phyloP scores from a whole-genome alignment of 2,113 vertebrate species.

The Phalacrocorax pelagicus region DNA sequence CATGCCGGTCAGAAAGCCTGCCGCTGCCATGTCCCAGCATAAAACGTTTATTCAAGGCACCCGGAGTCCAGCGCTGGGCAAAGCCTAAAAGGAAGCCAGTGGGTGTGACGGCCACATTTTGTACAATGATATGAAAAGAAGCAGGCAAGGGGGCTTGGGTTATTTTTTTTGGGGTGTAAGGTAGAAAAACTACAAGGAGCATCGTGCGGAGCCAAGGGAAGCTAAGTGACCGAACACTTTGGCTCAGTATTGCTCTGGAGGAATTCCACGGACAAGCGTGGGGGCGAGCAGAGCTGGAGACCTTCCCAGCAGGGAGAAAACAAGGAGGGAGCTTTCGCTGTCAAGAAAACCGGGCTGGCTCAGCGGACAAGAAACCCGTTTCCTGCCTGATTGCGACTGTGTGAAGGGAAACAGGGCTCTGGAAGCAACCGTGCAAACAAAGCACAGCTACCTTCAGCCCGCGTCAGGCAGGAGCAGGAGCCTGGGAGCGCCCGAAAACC shows the following conservation, averaged over 20 bases:
- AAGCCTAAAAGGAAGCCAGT: neutral
- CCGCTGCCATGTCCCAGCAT: constrained; percentile 12
- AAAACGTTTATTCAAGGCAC: neutral
- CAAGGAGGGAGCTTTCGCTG: neutral
- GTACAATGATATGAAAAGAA: neutral
- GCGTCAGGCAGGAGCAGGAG: neutral
- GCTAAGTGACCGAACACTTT: neutral
- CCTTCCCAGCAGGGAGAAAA: neutral
- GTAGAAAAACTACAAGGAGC: neutral
- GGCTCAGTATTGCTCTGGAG: neutral
- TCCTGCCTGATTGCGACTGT: neutral
- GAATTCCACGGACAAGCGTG: fast-evolving
- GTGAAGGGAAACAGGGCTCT: neutral
- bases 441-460: neutral
- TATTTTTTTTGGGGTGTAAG: neutral
- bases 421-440: neutral
- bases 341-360: neutral
- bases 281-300: neutral
- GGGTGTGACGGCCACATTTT: constrained; percentile 20
- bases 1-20: constrained; percentile 48
- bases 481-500: neutral
- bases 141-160: neutral
- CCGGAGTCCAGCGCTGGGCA: neutral
- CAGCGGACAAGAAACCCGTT: neutral
- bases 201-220: neutral